A percentile compares a stretch with the other conserved stretches of the same genome.
phyloP scores from a whole-genome alignment of 1,140 invertebrate genomes.

The Euglossa dilemma region DNA sequence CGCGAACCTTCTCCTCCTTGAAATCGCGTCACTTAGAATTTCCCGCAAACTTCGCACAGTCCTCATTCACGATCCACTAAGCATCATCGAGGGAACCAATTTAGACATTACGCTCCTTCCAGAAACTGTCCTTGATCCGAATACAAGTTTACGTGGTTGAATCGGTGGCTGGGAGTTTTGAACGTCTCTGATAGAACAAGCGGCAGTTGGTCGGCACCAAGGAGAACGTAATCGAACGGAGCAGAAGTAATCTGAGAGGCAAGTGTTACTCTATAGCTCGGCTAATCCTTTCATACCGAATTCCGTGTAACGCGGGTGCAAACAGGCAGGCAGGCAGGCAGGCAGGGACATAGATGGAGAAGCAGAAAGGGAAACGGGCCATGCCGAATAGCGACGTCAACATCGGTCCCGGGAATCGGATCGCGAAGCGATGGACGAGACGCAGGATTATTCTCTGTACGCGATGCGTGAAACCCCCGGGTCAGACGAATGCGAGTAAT shows the following conservation, averaged over 20 bases:
- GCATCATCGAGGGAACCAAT: too few relatives aligned
- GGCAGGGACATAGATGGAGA: background rate
- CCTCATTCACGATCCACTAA: too few relatives aligned
- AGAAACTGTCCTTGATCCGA: background rate
- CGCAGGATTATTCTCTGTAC: constrained; percentile 25
- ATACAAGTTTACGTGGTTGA: background rate
- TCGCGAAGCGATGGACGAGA: constrained; percentile 8
- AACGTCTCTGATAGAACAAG: background rate
- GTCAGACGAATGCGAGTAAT: constrained; percentile 8
- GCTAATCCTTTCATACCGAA: constrained; percentile 51
- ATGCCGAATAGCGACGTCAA: background rate
- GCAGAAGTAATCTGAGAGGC: constrained; percentile 43
- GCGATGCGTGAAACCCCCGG: constrained; percentile 17
- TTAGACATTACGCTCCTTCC: too few relatives aligned
- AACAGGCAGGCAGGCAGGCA: background rate
- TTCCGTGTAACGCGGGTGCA: constrained; percentile 14
- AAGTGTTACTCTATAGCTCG: constrained; percentile 47
- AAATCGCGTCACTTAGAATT: too few relatives aligned
- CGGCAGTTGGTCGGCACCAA: background rate
- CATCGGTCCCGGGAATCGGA: constrained; percentile 11
- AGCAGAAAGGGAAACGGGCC: background rate
- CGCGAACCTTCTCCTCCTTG: too few relatives aligned
- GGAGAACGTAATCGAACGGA: constrained; percentile 35
- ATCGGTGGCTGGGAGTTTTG: background rate
- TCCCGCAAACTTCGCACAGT: too few relatives aligned